Evolutionary conservation across 2,797 vertebrate genomes (phyloP), one percentile per base, ranked within the genome.

Genomic region (Mionectes olivaceus): DNA sequence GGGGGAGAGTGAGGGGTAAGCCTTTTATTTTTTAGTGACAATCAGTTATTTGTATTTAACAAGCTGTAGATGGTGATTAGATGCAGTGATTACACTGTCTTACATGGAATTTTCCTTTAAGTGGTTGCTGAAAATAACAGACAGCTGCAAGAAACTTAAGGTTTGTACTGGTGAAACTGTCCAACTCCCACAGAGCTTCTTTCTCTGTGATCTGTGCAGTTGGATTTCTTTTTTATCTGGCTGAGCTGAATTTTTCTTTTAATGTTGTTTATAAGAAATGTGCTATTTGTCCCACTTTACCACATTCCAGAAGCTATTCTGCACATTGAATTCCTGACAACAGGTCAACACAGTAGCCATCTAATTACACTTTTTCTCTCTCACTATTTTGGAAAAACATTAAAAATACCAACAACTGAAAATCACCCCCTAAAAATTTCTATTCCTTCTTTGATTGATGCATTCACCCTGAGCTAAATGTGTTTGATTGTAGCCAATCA

Each of bases 111-210:
- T 91, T 96, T 96, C 80, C 85, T 87, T 82, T 56, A 80, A 94
- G 56, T 80, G 77, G 37, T 83, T 93, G 64, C 87, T 95, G 63
- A 93, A 90, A 94, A 93, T 94, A 97, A 93, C 76, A 88, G 77
- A 47, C 83, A 95, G 91, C 89, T 94, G 94, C 87, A 84, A 90
- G 91, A 91, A 91, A 84, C 63, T 63, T 91, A 60, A 77, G n/a
- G 33, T 86, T 94, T 79, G 32, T 89, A 56, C 69, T 91, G 77
- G 67, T 91, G 67, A 93, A 91, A 91, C 76, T 64, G 39, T 68
- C 69, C 21, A 43, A 10, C 83, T 81, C 79, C 73, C 47, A 65
- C 47, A 94, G 80, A 83, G 30, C 46, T 85, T 19, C 59, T 44
- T 85, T 55, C 83, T 79, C 68, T 81, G 28, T 87, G 46, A 83